These are phyloP conservation scores for Sander vitreus DNA, from an alignment of 2,113 vertebrate species.

Conservation along the genomic window DNA sequence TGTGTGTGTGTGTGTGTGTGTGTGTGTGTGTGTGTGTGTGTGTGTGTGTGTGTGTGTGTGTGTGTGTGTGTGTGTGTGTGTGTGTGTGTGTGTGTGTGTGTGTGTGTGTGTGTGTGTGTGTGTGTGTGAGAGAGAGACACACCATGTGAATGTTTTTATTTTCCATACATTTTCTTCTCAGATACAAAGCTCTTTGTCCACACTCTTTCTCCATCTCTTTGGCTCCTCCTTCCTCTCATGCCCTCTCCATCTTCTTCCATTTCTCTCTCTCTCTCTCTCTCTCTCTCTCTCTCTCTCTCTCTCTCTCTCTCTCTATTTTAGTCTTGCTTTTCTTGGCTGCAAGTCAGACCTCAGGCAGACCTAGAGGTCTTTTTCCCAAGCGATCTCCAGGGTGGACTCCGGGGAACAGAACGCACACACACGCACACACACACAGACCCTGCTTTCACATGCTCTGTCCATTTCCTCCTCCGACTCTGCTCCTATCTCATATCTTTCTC, in stretches of 20 bases:
- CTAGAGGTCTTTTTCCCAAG: constrained; percentile 96
- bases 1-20: constrained; percentile 56
- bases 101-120: constrained; percentile 52
- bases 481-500: constrained; percentile 59
- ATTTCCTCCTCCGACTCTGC: constrained; percentile 63
- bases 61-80: constrained; percentile 59
- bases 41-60: constrained; percentile 56
- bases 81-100: constrained; percentile 55
- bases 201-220: constrained; percentile 54
- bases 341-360: constrained; percentile 90
- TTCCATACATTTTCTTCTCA: constrained; percentile 87
- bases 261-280: constrained; percentile 65
- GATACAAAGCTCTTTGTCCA: constrained; percentile 92
- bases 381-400: constrained; percentile 87
- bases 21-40: constrained; percentile 52
- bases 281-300: constrained; percentile 43
- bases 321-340: constrained; percentile 96
- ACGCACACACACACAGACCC: constrained; percentile 70
- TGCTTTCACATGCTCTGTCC: constrained; percentile 66
- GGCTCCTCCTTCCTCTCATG: constrained; percentile 71
- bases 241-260: constrained; percentile 68
- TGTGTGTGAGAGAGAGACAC: constrained; percentile 62
- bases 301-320: constrained; percentile 88
- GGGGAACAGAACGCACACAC: constrained; percentile 82
- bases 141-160: constrained; percentile 89